phyloP scores from a whole-genome alignment of 2,113 vertebrate genomes.

The Passer montanus region DNA sequence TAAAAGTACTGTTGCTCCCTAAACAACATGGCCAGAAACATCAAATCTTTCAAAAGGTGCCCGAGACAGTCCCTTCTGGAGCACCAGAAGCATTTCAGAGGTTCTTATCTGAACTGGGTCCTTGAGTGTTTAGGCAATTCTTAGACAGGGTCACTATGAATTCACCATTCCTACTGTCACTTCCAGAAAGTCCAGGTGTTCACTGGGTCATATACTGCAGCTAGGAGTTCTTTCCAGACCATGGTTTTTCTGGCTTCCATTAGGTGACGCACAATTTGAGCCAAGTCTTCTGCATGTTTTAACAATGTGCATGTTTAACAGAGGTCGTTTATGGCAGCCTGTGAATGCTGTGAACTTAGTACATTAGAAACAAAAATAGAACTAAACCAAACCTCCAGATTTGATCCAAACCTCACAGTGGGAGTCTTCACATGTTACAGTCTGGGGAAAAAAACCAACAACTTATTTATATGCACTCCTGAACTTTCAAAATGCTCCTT shows the following conservation, averaged over 20 bases:
- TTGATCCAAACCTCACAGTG: constrained; percentile 36
- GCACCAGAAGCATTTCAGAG: background rate
- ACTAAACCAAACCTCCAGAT: background rate
- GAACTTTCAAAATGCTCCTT: constrained; percentile 15
- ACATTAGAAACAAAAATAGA: constrained; percentile 37
- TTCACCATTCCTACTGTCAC: background rate
- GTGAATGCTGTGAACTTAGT: background rate
- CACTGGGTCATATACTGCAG: background rate
- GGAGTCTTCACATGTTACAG: background rate
- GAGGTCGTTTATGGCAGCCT: background rate
- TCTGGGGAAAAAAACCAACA: background rate
- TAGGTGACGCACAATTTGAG: background rate
- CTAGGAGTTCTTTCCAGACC: background rate
- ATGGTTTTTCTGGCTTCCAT: constrained; percentile 24
- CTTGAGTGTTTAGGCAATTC: background rate
- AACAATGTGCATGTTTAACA: background rate
- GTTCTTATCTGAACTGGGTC: background rate
- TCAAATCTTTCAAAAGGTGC: background rate
- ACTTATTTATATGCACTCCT: background rate
- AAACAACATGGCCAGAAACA: background rate
- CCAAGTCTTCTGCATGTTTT: constrained; percentile 31
- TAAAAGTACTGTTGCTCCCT: background rate
- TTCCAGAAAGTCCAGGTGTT: constrained; percentile 14
- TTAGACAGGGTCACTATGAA: background rate
- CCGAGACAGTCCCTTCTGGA: background rate